Base-by-base conservation (phyloP, 1,140 invertebrate genomes). In the Myzus persicae region DNA sequence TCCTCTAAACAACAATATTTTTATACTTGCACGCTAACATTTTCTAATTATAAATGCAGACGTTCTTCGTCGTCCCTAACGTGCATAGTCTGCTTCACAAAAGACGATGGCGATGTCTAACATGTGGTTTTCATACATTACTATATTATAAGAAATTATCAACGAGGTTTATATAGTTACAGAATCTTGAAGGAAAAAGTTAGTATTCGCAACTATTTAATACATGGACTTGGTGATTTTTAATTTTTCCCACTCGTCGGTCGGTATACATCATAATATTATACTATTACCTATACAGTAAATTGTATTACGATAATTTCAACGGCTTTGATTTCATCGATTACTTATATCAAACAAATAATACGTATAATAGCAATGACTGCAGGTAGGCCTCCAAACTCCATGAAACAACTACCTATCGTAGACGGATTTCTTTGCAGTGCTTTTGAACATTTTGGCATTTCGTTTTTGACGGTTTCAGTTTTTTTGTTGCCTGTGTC, bases 1-100 rank as follows among this genome's bases (percentile, higher is more conserved):
- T n/a, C 40, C 38, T 44, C 84, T 31, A 85, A 85, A 44, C 24
- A 85, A 85, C 18, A 85, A 44, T 85, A 85, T 85, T 85, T 85
- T 85, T 85, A 85, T 44, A 85, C 42, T 44, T 31, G 40, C 26
- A 26, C 26, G 42, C 42, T 44, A 85, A 42, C 14, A 44, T 44
- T 85, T 85, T 85, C 84, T 85, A 85, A 44, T 85, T 44, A 85
- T 85, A 85, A 85, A 85, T 44, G 38, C 42, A 44, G 84, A 85
- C 84, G 24, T 84, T 84, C 14, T 76, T 84, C 24, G 82, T 42
- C 38, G 22, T 84, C 82, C 82, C 22, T 18, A 0, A 82, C 7
- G 26, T 6, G 48, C 4, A 14, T 84, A 11, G 20, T 40, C 22
- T 11, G 40, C 22, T 42, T 24, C 1, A 84, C 38, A 84, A 26